Conservation (phyloP, 2,797 vertebrate species). For the Zenarchopterus dispar region DNA sequence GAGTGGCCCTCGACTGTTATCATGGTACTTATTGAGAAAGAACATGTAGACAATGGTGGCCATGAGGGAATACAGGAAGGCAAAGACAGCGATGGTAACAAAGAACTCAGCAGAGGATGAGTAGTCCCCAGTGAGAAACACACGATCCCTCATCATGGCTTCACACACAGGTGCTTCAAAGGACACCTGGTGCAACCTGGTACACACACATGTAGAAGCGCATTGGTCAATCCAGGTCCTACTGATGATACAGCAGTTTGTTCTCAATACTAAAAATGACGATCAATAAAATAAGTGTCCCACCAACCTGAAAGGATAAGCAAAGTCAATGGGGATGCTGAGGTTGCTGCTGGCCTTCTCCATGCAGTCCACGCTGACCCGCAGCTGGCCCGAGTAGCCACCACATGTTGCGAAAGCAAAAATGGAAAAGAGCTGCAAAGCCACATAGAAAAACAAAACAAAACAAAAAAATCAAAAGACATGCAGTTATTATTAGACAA, state of each 20-base stretch:
- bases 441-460: conserved; percentile 22
- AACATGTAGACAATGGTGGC: conserved; percentile 95
- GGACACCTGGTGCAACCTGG: conserved; percentile 92
- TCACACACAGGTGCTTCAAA: conserved; percentile 93
- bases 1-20: conserved; percentile 93
- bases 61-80: conserved; percentile 94
- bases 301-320: conserved; percentile 95
- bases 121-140: conserved; percentile 92
- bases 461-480: not conserved
- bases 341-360: conserved; percentile 97
- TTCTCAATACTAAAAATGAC: not conserved
- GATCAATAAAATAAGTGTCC: not conserved
- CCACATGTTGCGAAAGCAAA: conserved; percentile 99
- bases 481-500: not conserved
- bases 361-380: conserved; percentile 95
- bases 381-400: conserved; percentile 94
- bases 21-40: conserved; percentile 94
- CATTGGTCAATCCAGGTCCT: not conserved
- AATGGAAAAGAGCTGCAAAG: conserved; percentile 94
- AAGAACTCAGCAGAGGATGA: conserved; percentile 98
- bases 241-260: not conserved
- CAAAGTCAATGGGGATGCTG: conserved; percentile 91
- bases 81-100: conserved; percentile 94
- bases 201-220: conserved; percentile 15
- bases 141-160: conserved; percentile 85